These are phyloP conservation scores for Blennius ocellaris DNA, from an alignment of 2,113 vertebrate species.

Conservation along the genomic window DNA sequence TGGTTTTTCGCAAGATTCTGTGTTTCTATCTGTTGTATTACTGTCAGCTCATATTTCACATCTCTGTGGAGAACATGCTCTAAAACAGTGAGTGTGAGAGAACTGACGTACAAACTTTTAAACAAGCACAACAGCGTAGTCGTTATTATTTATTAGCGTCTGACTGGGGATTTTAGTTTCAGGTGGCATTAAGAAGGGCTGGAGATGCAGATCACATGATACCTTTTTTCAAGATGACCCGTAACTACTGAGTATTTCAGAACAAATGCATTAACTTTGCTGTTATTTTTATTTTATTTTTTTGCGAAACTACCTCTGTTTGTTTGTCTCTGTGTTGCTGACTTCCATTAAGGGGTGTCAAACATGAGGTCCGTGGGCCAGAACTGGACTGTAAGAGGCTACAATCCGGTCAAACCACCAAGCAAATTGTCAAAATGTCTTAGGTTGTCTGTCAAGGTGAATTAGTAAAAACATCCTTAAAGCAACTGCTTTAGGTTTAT, in stretches of 20 bases:
- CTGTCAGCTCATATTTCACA: conserved; percentile 8
- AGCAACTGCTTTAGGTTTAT: too few relatives aligned
- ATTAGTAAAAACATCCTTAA: too few relatives aligned
- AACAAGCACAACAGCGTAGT: conserved; percentile 11
- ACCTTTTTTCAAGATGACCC: conserved; percentile 30
- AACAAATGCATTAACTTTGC: conserved; percentile 18
- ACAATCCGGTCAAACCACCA: too few relatives aligned
- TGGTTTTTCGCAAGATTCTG: neutral
- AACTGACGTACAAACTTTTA: too few relatives aligned
- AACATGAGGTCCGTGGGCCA: too few relatives aligned
- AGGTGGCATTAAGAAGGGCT: conserved; percentile 13
- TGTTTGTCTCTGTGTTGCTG: conserved; percentile 17
- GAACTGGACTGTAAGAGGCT: too few relatives aligned
- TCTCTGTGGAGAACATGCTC: conserved; percentile 2
- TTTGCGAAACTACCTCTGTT: conserved; percentile 55
- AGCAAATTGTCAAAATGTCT: too few relatives aligned
- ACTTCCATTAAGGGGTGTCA: too few relatives aligned
- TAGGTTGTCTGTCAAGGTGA: too few relatives aligned
- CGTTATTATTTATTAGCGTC: conserved; percentile 5
- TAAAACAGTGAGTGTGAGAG: neutral
- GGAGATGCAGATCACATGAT: conserved; percentile 26
- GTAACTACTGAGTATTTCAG: conserved; percentile 30
- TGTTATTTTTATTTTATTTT: conserved; percentile 35
- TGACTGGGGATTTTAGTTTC: conserved; percentile 10
- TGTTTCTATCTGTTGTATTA: neutral